Evolutionary conservation across 2,888 invertebrate genomes (phyloP).

Genomic region (Heliconius hortense): DNA sequence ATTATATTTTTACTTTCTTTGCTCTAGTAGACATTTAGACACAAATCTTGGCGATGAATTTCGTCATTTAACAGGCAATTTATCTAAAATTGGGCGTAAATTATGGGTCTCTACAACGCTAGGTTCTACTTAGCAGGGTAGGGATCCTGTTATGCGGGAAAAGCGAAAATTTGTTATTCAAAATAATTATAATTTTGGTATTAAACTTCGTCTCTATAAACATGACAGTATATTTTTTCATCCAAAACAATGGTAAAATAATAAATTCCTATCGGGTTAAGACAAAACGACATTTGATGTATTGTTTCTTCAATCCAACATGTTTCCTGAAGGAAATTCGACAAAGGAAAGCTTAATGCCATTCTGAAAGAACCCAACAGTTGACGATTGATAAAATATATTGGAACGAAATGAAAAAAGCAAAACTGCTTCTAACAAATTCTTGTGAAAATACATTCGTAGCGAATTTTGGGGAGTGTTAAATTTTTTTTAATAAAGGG

Average conservation of each 20-base stretch:
- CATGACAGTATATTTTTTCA: not conserved
- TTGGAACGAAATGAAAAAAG: conserved; percentile 35
- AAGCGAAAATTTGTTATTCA: too few relatives aligned
- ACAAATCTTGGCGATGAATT: too few relatives aligned
- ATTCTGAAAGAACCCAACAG: conserved; percentile 44
- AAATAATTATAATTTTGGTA: not conserved
- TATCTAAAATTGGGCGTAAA: too few relatives aligned
- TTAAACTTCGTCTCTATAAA: not conserved
- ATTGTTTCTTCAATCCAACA: conserved; percentile 40
- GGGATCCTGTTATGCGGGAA: too few relatives aligned
- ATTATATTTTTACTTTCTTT: too few relatives aligned
- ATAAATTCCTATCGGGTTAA: conserved; percentile 33
- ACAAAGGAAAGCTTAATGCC: conserved; percentile 44
- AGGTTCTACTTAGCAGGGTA: too few relatives aligned
- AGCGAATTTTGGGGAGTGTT: conserved; percentile 9
- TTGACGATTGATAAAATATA: conserved; percentile 40
- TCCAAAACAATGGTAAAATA: not conserved
- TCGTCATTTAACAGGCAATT: too few relatives aligned
- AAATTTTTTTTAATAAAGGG: conserved; percentile 20
- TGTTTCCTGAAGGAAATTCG: conserved; percentile 40
- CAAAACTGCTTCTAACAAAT: conserved; percentile 18
- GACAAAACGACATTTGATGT: conserved; percentile 41
- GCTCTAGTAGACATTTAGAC: too few relatives aligned
- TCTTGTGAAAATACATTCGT: conserved; percentile 22
- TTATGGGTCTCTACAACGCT: too few relatives aligned